These are phyloP conservation scores for Ethmia dodecea DNA, from an alignment of 2,888 invertebrate genomes.

Conservation along the genomic window DNA sequence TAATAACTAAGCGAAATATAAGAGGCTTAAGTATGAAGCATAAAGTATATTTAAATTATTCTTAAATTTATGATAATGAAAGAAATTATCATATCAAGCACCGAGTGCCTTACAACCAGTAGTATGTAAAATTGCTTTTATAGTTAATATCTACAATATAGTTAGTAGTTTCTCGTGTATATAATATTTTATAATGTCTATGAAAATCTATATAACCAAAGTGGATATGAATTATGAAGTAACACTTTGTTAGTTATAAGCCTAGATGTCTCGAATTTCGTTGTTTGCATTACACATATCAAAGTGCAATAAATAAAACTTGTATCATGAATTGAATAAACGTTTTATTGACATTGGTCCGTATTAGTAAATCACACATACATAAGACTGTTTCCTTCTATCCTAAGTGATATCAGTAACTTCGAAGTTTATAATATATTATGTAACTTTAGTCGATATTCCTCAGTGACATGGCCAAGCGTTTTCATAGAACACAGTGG, in stretches of 20 bases:
- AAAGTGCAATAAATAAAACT: constrained; percentile 36
- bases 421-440: too few relatives aligned
- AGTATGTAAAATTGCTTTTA: constrained; percentile 49
- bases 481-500: too few relatives aligned
- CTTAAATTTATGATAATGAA: constrained; percentile 11
- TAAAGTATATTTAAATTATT: too few relatives aligned
- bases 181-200: too few relatives aligned
- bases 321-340: constrained; percentile 31
- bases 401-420: constrained; percentile 11
- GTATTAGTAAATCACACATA: constrained; percentile 31
- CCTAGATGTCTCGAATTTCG: neutral
- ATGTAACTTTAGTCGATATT: too few relatives aligned
- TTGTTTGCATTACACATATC: constrained; percentile 8
- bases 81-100: constrained; percentile 38
- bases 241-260: too few relatives aligned
- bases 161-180: neutral
- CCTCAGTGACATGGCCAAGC: too few relatives aligned
- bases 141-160: constrained; percentile 1
- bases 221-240: too few relatives aligned
- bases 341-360: constrained; percentile 55
- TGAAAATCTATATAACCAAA: too few relatives aligned
- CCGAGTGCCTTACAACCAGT: constrained; percentile 69
- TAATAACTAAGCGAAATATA: too few relatives aligned
- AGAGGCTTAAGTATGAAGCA: too few relatives aligned
- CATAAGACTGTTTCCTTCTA: constrained; percentile 21